Conservation (phyloP, 2,888 invertebrate species). For the Oscheius sp. region DNA sequence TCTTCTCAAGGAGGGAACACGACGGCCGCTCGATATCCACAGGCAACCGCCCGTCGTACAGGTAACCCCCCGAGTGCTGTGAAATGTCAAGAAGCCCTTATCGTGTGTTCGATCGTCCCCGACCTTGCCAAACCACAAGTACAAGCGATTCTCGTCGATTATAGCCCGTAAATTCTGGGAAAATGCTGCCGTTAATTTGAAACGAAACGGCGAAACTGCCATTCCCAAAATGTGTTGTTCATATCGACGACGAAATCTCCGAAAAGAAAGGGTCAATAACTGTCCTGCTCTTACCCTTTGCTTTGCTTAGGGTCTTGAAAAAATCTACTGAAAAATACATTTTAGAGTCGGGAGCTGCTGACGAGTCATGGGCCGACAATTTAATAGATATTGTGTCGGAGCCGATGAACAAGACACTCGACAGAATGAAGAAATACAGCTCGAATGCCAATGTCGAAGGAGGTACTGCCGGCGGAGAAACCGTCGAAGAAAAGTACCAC, state of each 20-base stretch:
- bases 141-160: slow-evolving; percentile 6
- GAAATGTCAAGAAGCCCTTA: slow-evolving; percentile 21
- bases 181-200: neutral
- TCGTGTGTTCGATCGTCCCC: slow-evolving; percentile 21
- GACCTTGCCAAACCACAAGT: slow-evolving; percentile 23
- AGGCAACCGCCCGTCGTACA: slow-evolving; percentile 28
- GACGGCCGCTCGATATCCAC: slow-evolving; percentile 35
- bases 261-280: too few species aligned
- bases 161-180: neutral
- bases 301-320: neutral
- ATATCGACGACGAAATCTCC: too few species aligned
- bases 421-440: slow-evolving; percentile 69
- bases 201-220: too few species aligned
- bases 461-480: slow-evolving; percentile 40
- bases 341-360: slow-evolving; percentile 35
- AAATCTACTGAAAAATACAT: neutral
- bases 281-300: too few species aligned
- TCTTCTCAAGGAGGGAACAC: slow-evolving; percentile 22
- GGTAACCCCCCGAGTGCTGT: slow-evolving; percentile 26
- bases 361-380: slow-evolving; percentile 69
- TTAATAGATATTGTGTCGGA: slow-evolving; percentile 70
- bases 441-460: slow-evolving; percentile 64
- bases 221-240: too few species aligned
- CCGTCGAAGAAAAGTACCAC: slow-evolving; percentile 65
- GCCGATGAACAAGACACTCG: slow-evolving; percentile 69